Evolutionary conservation across 2,797 vertebrate genomes (phyloP).

Genomic region (Coranthus polyacanthus): DNA sequence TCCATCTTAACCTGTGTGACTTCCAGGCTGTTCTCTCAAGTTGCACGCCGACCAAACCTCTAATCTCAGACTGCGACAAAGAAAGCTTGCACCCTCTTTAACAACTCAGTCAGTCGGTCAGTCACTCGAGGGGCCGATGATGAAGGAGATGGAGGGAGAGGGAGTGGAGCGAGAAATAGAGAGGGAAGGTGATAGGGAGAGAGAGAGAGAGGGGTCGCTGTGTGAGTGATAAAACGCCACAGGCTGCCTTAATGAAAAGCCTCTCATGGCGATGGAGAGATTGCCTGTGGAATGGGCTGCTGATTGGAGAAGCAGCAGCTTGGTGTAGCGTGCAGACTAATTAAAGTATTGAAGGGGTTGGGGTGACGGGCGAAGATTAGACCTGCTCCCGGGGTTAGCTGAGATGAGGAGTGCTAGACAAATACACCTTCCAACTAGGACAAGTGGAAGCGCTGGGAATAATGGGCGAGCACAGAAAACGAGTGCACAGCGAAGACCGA

Average conservation of each 20-base stretch:
- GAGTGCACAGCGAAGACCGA: neutral
- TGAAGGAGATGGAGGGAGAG: slow-evolving; percentile 57
- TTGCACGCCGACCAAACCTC: slow-evolving; percentile 57
- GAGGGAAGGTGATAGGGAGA: slow-evolving; percentile 17
- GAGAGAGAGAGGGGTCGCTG: slow-evolving; percentile 43
- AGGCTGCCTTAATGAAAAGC: slow-evolving; percentile 82
- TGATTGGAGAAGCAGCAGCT: slow-evolving; percentile 83
- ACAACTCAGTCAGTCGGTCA: slow-evolving; percentile 44
- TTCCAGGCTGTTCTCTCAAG: slow-evolving; percentile 57
- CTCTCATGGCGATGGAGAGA: slow-evolving; percentile 81
- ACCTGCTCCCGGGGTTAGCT: slow-evolving; percentile 51
- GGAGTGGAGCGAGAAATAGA: slow-evolving; percentile 44
- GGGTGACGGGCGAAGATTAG: slow-evolving; percentile 76
- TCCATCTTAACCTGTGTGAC: slow-evolving; percentile 59
- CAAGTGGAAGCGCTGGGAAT: slow-evolving; percentile 20
- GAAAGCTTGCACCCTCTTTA: slow-evolving; percentile 46
- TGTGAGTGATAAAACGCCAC: slow-evolving; percentile 72
- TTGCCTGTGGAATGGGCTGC: slow-evolving; percentile 77
- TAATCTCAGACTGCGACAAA: slow-evolving; percentile 70
- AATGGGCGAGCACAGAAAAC: slow-evolving; percentile 12
- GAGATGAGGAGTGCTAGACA: slow-evolving; percentile 40
- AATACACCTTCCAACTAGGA: slow-evolving; percentile 44
- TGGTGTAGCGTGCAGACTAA: slow-evolving; percentile 72
- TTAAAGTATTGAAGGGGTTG: slow-evolving; percentile 76
- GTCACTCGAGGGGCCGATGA: slow-evolving; percentile 59